Conservation (phyloP, 37 sponge, comb jelly and placozoan species). For the Tethya wilhelma region DNA sequence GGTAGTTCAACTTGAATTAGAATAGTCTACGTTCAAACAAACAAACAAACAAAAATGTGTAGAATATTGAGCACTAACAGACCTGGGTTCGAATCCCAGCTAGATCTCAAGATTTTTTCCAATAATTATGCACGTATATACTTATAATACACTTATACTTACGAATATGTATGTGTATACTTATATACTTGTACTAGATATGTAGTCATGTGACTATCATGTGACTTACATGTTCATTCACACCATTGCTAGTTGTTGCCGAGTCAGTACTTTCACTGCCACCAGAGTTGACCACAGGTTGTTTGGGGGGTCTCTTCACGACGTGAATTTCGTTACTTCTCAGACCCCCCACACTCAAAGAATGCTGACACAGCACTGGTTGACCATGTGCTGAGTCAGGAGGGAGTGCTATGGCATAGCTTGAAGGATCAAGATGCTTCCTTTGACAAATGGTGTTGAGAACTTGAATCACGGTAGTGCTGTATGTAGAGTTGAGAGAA, state of each 20-base stretch:
- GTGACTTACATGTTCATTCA: neutral
- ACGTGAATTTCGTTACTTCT: slow-evolving; percentile 17
- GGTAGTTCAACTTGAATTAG: slow-evolving; percentile 54
- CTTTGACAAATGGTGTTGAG: slow-evolving; percentile 13
- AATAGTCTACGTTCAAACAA: too few relatives aligned
- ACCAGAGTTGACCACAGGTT: neutral
- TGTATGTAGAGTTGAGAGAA: neutral
- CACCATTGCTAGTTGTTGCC: too few relatives aligned
- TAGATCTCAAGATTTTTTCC: too few relatives aligned
- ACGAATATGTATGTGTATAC: too few relatives aligned
- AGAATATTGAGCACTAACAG: too few relatives aligned
- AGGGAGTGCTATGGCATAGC: slow-evolving; percentile 28
- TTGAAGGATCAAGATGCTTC: slow-evolving; percentile 37
- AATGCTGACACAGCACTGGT: slow-evolving; percentile 9
- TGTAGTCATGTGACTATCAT: neutral
- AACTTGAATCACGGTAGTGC: slow-evolving; percentile 27
- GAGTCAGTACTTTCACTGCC: too few relatives aligned
- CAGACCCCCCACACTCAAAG: slow-evolving; percentile 30
- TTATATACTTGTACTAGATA: too few relatives aligned
- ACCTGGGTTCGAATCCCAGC: too few relatives aligned
- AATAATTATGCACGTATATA: too few relatives aligned
- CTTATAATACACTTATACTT: too few relatives aligned
- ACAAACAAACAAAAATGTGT: too few relatives aligned
- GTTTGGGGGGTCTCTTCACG: neutral
- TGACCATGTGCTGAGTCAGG: slow-evolving; percentile 17